Percentiles rank a stretch among this genome's conserved stretches.
Evolutionary conservation across 2,888 invertebrate species (phyloP).

Genomic region (Pristionchus fissidentatus): DNA sequence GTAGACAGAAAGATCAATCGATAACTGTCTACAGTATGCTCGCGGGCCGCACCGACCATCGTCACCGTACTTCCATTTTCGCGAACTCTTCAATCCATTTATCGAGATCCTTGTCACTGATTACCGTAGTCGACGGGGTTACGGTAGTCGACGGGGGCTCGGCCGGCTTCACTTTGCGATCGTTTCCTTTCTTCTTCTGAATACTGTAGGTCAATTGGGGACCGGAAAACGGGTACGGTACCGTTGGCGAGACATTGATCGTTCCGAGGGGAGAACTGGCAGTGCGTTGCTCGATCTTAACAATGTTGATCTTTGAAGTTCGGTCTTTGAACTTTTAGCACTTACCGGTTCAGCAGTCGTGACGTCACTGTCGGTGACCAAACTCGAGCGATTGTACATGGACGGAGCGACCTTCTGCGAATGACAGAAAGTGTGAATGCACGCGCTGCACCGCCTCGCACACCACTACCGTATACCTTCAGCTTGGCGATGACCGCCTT

Average conservation of each 20-base stretch:
- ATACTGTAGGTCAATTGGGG: too few relatives aligned
- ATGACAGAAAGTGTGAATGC: not conserved
- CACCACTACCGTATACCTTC: constrained; percentile 40
- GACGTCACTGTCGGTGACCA: not conserved
- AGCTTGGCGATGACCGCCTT: constrained; percentile 21
- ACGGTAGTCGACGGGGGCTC: not conserved
- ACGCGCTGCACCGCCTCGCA: not conserved
- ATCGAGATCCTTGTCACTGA: constrained; percentile 31
- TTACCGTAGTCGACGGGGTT: constrained; percentile 29
- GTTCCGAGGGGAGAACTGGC: not conserved
- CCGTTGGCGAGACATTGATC: not conserved
- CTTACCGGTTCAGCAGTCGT: not conserved
- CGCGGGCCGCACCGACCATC: constrained; percentile 7
- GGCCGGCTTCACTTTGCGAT: not conserved
- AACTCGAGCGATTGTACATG: not conserved
- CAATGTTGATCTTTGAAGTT: not conserved
- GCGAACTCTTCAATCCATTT: not conserved
- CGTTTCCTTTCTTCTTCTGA: not conserved
- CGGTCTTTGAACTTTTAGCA: not conserved
- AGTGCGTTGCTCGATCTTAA: not conserved
- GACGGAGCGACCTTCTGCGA: constrained; percentile 24
- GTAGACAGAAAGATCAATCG: constrained; percentile 9
- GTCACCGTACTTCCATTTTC: not conserved
- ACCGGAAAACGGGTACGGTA: constrained; percentile 11
- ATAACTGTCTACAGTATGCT: not conserved